These are phyloP conservation scores for Notarius lentiginosus DNA, from an alignment of 2,113 vertebrate species.

Conservation along the genomic window DNA sequence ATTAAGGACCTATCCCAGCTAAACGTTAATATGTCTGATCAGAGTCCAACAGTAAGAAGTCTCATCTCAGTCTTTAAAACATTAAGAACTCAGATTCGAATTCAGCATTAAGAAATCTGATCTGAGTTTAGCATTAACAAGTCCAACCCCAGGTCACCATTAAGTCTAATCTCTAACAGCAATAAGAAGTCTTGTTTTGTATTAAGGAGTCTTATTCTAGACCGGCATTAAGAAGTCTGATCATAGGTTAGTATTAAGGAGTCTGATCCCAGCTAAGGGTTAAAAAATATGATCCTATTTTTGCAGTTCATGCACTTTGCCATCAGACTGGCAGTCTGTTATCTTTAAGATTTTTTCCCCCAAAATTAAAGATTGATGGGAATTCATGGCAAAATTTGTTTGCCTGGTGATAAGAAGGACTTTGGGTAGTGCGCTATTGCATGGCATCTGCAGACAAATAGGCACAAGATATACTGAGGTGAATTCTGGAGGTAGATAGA, in stretches of 20 bases:
- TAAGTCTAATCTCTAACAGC: background rate
- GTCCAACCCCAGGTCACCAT: background rate
- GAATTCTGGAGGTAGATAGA: background rate
- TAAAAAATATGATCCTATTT: background rate
- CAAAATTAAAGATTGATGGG: background rate
- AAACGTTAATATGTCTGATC: background rate
- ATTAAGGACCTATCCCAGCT: background rate
- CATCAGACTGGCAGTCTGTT: background rate
- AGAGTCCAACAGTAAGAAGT: background rate
- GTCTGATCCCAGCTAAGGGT: background rate
- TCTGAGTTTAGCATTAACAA: background rate
- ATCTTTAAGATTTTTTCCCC: background rate
- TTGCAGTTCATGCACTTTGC: background rate
- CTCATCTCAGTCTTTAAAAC: background rate
- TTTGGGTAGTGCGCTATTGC: background rate
- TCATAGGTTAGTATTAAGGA: background rate
- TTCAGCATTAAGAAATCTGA: background rate
- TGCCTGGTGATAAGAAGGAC: background rate
- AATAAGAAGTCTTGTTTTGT: background rate
- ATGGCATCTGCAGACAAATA: background rate
- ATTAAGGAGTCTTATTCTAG: background rate
- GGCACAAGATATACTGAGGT: background rate
- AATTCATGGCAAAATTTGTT: background rate
- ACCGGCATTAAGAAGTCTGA: background rate
- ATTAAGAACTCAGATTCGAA: background rate